phyloP scores from a whole-genome alignment of 2,888 invertebrate genomes.

The Helicoverpa assulta region DNA sequence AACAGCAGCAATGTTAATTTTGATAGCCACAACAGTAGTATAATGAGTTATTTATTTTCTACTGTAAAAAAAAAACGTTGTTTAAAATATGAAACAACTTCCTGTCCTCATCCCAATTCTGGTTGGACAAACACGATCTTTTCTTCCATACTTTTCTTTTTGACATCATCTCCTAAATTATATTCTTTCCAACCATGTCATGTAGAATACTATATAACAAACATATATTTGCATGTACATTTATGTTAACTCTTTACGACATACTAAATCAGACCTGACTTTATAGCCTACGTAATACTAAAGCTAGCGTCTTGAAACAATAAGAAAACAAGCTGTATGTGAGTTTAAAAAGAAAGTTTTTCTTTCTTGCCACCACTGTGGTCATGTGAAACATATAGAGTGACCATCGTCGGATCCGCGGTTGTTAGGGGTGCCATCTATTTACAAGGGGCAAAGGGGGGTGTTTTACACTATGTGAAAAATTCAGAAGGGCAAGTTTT shows the following conservation, averaged over 20 bases:
- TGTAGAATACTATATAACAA: neutral
- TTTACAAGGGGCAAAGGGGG: conserved; percentile 52
- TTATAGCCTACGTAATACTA: neutral
- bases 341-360: neutral
- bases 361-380: conserved; percentile 21
- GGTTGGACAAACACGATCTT: too few species aligned
- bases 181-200: neutral
- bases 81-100: too few species aligned
- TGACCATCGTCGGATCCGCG: conserved; percentile 42
- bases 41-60: too few species aligned
- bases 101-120: neutral
- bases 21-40: too few species aligned
- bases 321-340: neutral
- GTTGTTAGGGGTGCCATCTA: conserved; percentile 49
- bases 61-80: too few species aligned
- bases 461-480: conserved; percentile 11
- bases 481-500: conserved; percentile 28
- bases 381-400: conserved; percentile 20
- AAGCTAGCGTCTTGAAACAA: neutral
- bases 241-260: neutral
- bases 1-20: too few species aligned
- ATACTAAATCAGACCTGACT: neutral
- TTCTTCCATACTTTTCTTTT: too few species aligned
- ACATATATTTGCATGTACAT: too few species aligned
- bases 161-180: too few species aligned